Evolutionary conservation across 2,797 vertebrate species (phyloP).

Genomic region (Malurus leucopterus): DNA sequence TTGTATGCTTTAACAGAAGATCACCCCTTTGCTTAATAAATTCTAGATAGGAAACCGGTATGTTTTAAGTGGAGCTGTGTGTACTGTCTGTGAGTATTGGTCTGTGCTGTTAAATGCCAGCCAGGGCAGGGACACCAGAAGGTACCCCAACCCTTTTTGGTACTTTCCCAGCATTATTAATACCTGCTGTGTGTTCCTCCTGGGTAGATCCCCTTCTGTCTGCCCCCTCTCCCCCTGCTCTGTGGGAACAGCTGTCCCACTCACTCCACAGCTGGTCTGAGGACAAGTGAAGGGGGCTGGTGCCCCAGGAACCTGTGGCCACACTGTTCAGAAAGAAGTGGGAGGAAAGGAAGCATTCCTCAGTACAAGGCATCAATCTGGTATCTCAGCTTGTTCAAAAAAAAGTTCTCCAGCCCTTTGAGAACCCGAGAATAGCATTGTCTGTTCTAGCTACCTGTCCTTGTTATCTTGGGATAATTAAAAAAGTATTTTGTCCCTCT

Average conservation of each 20-base stretch:
- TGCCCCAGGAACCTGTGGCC: neutral
- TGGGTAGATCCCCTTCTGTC: accelerated
- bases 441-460: neutral
- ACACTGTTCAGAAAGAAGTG: neutral
- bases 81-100: neutral
- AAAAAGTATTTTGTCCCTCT: neutral
- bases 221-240: neutral
- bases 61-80: neutral
- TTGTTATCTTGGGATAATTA: neutral
- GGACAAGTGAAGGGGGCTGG: neutral
- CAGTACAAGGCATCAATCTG: neutral
- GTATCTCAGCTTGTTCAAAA: neutral
- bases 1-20: neutral
- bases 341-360: neutral
- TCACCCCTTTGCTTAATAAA: neutral
- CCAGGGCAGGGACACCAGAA: neutral
- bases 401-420: neutral
- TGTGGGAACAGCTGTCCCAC: neutral
- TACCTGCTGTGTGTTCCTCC: neutral
- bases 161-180: too few relatives aligned
- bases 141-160: neutral
- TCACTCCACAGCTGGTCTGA: neutral
- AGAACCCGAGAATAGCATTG: neutral
- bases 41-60: neutral
- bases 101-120: neutral